Evolutionary conservation across 2,888 invertebrate genomes (phyloP), one percentile per base, ranked within the genome.

Genomic region (Sepioteuthis lessoniana): DNA sequence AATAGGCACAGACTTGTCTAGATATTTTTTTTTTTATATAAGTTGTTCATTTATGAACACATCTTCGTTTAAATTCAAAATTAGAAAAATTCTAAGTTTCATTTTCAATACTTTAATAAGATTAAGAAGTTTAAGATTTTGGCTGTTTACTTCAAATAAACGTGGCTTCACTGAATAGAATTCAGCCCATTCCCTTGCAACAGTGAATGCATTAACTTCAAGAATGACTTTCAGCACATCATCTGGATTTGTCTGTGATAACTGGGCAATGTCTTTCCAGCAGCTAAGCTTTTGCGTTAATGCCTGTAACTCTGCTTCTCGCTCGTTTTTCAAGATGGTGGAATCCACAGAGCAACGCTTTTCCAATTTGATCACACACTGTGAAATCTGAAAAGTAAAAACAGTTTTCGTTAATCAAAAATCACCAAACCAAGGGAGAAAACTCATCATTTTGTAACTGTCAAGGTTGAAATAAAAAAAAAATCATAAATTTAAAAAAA

Each of bases 181-280:
- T 42, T 92, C 92, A 7, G 92, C 92, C 97, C 97, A 97, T 16
- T 95, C 94, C 47, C 95, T 95, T 35, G 96, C 96, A 3, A 96
- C 95, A 25, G 95, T 95, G 94, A 96, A 96, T 94, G 96, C 96
- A 25, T 95, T 96, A 16, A 95, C 95, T 94, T 95, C 95, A n/a
- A 96, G 95, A 93, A 97, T 94, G 31, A 97, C 95, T 31, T 95
- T 94, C 31, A 97, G 94, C 13, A 97, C 96, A 28, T 96, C 95
- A 42, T 95, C 94, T 35, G 97, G 96, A 31, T 95, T 55, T 3
- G 95, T 94, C 7, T 94, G 55, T 16, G 96, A 96, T 94, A 94
- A 38, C 31, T 47, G 50, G 46, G 93, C 16, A 7, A 93, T 60
- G 35, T 93, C 93, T 25, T 47, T 93, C 93, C 92, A 92, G 47